Base-by-base conservation (phyloP, 2,797 vertebrate species). In the Peromyscus nudipes region DNA sequence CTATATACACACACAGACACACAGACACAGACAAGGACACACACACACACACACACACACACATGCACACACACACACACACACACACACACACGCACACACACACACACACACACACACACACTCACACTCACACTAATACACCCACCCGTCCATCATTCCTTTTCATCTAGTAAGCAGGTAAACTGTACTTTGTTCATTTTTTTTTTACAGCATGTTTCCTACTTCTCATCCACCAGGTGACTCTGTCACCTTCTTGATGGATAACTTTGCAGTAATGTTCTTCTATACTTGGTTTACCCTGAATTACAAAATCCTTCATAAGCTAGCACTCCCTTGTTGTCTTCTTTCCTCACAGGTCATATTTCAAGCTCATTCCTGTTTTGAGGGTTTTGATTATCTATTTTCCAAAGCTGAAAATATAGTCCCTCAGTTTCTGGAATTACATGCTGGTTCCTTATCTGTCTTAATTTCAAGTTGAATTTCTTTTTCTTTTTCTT, bases 381-480 rank as follows among this genome's bases (percentile, higher is more conserved):
- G 29, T 1, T 13, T 4, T 4, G 7, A 62, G 10, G 3, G 49
- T 77, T 13, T 27, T 23, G 52, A 29, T 25, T 0, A 14, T 60
- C 27, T 6, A 43, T 12, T 49, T 49, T 8, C 25, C 25, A 57
- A 7, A 17, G 4, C 5, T 67, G 25, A 64, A 34, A 60, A 60
- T 31, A 6, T 10, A 19, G 12, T n/a, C 17, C 7, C 34, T 37
- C 34, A 5, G 8, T 46, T 73, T 73, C 87, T 52, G 13, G 17
- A 37, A 57, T 73, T 55, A 23, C 7, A 49, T n/a, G 16, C 12
- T 89, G 52, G 29, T 3, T 16, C 6, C n/a, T 55, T 87, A 14
- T 71, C 8, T 46, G 27, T n/a, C 43, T 77, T 77, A 11, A 64
- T 27, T 87, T 91, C 37, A 62, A 90, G 49, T 71, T 92, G 62